Conservation (phyloP, 2,113 vertebrate genomes). For the Plectropomus leopardus region DNA sequence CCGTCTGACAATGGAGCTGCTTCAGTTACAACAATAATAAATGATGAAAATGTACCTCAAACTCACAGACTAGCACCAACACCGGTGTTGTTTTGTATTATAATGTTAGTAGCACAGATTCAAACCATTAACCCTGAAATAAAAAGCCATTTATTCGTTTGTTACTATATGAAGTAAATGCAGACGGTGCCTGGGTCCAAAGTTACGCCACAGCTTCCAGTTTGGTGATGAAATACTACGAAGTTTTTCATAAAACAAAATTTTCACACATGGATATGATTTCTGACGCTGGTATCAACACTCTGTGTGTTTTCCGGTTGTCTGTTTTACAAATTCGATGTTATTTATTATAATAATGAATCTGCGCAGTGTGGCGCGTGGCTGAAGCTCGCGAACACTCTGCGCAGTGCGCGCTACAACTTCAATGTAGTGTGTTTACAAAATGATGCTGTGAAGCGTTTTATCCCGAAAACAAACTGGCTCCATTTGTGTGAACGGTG, state of each 20-base stretch:
- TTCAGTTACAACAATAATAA: background rate
- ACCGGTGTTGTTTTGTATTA: fast-evolving
- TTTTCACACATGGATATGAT: no score
- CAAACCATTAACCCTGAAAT: fast-evolving
- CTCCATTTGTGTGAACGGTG: background rate
- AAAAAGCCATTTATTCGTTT: slow-evolving; percentile 14
- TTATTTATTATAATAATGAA: background rate
- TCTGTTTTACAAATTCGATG: background rate
- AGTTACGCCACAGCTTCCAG: background rate
- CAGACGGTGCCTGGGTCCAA: no score
- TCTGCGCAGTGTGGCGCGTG: slow-evolving; percentile 50
- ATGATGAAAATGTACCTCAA: fast-evolving
- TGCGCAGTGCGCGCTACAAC: slow-evolving; percentile 37
- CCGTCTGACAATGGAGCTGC: slow-evolving; percentile 18
- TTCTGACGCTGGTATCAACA: fast-evolving
- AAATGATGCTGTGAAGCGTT: background rate
- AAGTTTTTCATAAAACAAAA: no score
- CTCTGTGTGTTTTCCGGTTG: no score
- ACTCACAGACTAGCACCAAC: background rate
- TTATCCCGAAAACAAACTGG: background rate
- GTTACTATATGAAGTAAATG: background rate
- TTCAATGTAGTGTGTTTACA: slow-evolving; percentile 49
- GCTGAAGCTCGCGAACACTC: slow-evolving; percentile 24
- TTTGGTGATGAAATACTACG: slow-evolving; percentile 54
- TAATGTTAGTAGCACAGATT: fast-evolving